Percentiles rank a stretch among this genome's conserved stretches.
Evolutionary conservation across 2,113 vertebrate species (phyloP).

Genomic region (Plestiodon gilberti): DNA sequence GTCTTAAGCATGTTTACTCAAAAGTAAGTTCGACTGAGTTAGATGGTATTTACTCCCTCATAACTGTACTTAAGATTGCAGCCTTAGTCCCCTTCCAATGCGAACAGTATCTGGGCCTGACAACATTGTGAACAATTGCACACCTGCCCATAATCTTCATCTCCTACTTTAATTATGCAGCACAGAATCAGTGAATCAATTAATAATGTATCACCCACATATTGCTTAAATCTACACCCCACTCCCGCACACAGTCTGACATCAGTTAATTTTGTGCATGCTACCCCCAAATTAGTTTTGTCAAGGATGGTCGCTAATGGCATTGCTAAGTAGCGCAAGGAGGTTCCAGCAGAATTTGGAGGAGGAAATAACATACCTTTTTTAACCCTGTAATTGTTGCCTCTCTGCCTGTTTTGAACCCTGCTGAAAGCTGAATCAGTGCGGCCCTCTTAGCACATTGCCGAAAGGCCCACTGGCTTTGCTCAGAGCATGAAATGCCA

Average conservation of each 20-base stretch:
- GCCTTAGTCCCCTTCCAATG: background rate
- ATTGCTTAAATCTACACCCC: slow-evolving; percentile 36
- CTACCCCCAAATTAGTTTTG: slow-evolving; percentile 41
- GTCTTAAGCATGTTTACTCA: no score
- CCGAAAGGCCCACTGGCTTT: background rate
- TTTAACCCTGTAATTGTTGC: background rate
- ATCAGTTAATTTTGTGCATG: slow-evolving; percentile 40
- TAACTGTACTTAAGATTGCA: no score
- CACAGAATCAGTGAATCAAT: slow-evolving; percentile 39
- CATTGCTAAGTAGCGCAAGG: slow-evolving; percentile 19
- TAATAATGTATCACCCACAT: slow-evolving; percentile 43
- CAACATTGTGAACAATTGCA: slow-evolving; percentile 29
- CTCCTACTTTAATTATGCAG: slow-evolving; percentile 34
- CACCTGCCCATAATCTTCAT: slow-evolving; percentile 27
- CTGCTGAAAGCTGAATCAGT: background rate
- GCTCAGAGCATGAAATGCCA: background rate
- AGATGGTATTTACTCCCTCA: no score
- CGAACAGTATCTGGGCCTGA: slow-evolving; percentile 21
- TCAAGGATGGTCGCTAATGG: slow-evolving; percentile 24
- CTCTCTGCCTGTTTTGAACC: background rate
- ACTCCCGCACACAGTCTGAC: slow-evolving; percentile 36
- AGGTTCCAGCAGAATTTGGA: slow-evolving; percentile 19
- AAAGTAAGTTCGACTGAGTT: no score
- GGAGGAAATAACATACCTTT: slow-evolving; percentile 10
- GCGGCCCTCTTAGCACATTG: background rate